Evolutionary conservation across 2,888 invertebrate genomes (phyloP).

Genomic region (Melanophora roralis): DNA sequence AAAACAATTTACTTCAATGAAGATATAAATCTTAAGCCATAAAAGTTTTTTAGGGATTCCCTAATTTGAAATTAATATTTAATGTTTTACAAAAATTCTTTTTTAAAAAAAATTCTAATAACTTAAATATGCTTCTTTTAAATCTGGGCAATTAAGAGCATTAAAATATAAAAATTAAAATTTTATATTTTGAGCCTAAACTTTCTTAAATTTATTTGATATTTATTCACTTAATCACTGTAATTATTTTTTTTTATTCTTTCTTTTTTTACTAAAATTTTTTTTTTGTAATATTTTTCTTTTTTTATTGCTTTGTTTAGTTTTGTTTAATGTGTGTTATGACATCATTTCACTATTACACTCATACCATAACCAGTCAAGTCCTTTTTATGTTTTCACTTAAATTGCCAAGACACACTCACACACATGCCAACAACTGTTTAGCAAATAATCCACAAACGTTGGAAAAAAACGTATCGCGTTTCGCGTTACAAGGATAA

Average conservation of each 20-base stretch:
- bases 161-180: no score
- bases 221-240: background rate
- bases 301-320: background rate
- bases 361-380: conserved; percentile 49
- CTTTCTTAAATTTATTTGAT: no score
- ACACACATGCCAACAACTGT: conserved; percentile 7
- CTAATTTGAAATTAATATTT: no score
- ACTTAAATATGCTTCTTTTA: no score
- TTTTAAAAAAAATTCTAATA: no score
- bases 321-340: conserved; percentile 59
- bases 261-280: background rate
- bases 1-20: no score
- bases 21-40: no score
- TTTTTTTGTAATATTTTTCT: background rate
- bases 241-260: background rate
- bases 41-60: no score
- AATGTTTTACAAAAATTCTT: no score
- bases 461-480: conserved; percentile 5
- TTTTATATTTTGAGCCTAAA: no score
- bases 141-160: no score
- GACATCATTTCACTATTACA: conserved; percentile 67
- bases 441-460: conserved; percentile 29
- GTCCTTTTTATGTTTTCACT: conserved; percentile 37
- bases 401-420: background rate
- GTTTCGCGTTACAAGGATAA: conserved; percentile 34